Percentiles rank a stretch among this genome's conserved stretches.
These are phyloP conservation scores for Dryococelus australis DNA, from an alignment of 2,888 invertebrate species.

Conservation along the genomic window DNA sequence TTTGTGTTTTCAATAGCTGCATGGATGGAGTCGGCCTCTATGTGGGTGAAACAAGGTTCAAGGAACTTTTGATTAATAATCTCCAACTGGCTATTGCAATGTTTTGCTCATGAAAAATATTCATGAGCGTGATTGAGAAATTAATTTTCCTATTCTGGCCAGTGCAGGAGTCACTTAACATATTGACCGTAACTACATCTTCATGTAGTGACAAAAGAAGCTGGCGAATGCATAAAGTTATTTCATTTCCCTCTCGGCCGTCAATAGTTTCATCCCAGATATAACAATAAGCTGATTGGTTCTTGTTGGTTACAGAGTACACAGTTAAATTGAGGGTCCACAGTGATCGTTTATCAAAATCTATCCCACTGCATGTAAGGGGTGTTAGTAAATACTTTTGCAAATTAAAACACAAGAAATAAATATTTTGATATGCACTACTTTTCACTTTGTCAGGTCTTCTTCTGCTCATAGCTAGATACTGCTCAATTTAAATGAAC, in stretches of 20 bases:
- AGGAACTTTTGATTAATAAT: conserved; percentile 19
- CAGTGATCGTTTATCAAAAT: neutral
- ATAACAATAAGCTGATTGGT: no score
- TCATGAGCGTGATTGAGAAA: neutral
- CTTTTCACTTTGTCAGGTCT: neutral
- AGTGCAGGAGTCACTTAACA: neutral
- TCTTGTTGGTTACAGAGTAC: no score
- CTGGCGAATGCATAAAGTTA: neutral
- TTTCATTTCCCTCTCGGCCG: neutral
- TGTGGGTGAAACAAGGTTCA: conserved; percentile 3
- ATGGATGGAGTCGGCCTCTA: conserved; percentile 20
- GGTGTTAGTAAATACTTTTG: neutral
- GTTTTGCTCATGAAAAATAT: neutral
- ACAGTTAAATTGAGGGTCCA: no score
- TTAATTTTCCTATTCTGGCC: neutral
- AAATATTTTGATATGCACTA: neutral
- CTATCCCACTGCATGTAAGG: neutral
- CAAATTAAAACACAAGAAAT: conserved; percentile 1
- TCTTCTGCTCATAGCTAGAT: neutral
- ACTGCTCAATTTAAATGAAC: neutral
- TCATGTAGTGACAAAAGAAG: neutral
- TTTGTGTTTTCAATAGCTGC: conserved; percentile 19
- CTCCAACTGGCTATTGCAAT: neutral
- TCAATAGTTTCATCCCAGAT: no score
- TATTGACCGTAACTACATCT: neutral